A percentile compares a stretch with the other conserved stretches of the same genome.
Evolutionary conservation across 2,113 vertebrate genomes (phyloP).

Genomic region (Saguinus imperator): DNA sequence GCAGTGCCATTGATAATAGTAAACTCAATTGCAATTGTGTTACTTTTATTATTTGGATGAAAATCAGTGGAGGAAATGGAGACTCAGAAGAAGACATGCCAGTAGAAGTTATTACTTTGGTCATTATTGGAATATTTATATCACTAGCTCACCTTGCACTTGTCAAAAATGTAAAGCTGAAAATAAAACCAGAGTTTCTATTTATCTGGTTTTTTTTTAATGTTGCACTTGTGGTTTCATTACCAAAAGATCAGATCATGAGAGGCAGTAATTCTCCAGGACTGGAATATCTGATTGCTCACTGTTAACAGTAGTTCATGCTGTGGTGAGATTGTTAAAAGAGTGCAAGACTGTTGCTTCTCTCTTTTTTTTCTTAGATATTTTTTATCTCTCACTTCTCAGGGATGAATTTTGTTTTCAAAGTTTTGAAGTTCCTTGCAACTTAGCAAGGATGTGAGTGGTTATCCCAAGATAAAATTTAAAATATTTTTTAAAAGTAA

Average conservation of each 20-base stretch:
- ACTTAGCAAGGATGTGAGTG: conserved; percentile 42
- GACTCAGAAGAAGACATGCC: conserved; percentile 70
- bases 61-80: background rate
- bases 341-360: conserved; percentile 19
- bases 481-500: conserved; percentile 17
- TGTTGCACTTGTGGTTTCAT: conserved; percentile 74
- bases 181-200: conserved; percentile 81
- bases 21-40: conserved; percentile 91
- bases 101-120: conserved; percentile 37
- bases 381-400: conserved; percentile 75
- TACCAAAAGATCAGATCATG: conserved; percentile 65
- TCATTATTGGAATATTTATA: conserved; percentile 61
- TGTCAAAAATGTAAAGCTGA: conserved; percentile 71
- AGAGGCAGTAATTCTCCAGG: background rate
- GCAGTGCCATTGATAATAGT: conserved; percentile 95
- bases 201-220: conserved; percentile 76
- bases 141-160: conserved; percentile 62
- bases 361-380: conserved; percentile 14
- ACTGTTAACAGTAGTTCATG: conserved; percentile 57
- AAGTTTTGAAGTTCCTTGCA: conserved; percentile 46
- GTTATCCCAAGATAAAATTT: conserved; percentile 31
- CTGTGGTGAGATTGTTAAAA: conserved; percentile 17
- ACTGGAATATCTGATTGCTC: conserved; percentile 55
- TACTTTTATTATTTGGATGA: conserved; percentile 95
- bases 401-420: conserved; percentile 78